phyloP scores from a whole-genome alignment of 2,113 vertebrate genomes.

The Apteryx owenii region DNA sequence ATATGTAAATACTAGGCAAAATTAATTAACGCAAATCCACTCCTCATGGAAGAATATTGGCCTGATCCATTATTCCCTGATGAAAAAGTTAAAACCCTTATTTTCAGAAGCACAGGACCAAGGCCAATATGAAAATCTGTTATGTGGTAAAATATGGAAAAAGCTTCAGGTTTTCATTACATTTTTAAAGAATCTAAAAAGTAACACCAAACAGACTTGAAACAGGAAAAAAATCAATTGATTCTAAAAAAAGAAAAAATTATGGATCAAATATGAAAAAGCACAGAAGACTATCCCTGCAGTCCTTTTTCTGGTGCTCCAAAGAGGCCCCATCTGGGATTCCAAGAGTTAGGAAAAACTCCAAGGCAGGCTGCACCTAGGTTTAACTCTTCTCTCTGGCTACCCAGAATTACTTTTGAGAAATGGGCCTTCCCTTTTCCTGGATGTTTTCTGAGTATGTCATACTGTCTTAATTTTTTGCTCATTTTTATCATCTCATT shows the following conservation, averaged over 20 bases:
- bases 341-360: too few species aligned
- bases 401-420: too few species aligned
- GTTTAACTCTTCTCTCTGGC: not conserved
- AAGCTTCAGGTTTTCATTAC: not conserved
- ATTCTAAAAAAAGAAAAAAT: not conserved
- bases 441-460: not conserved
- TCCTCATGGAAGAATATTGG: not conserved
- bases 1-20: not conserved
- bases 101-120: not conserved
- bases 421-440: not conserved
- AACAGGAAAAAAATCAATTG: accelerated
- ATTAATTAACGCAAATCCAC: not conserved
- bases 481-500: not conserved
- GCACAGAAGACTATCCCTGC: not conserved
- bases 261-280: not conserved
- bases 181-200: not conserved
- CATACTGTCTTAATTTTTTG: not conserved
- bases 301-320: not conserved
- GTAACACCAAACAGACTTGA: not conserved
- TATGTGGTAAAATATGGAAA: not conserved
- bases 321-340: too few species aligned
- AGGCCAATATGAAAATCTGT: not conserved
- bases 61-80: not conserved
- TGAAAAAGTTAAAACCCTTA: not conserved
- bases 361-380: not conserved